A percentile compares a stretch with the other conserved stretches of the same genome.
phyloP scores from a whole-genome alignment of 2,888 invertebrate genomes.

The Tiphia femorata region DNA sequence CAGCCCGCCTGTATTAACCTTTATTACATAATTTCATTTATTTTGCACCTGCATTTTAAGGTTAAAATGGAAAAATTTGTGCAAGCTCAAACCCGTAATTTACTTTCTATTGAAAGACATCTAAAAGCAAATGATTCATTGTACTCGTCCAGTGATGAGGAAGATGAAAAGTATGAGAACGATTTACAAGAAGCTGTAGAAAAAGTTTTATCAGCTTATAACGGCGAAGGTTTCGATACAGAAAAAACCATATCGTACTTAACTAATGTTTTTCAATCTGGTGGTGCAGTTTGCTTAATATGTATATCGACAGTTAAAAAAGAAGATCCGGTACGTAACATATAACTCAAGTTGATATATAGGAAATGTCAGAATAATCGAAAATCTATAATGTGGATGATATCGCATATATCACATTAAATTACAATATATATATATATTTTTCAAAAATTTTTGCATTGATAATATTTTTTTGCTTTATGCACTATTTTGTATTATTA shows the following conservation, averaged over 20 bases:
- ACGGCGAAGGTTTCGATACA: conserved; percentile 66
- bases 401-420: too few relatives aligned
- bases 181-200: conserved; percentile 54
- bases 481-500: too few relatives aligned
- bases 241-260: conserved; percentile 79
- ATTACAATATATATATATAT: too few relatives aligned
- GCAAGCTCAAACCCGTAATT: conserved; percentile 59
- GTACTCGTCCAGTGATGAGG: conserved; percentile 63
- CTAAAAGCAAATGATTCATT: conserved; percentile 48
- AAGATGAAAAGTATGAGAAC: conserved; percentile 54
- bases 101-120: conserved; percentile 59
- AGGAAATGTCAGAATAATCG: too few relatives aligned
- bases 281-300: conserved; percentile 87
- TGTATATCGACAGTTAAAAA: conserved; percentile 90
- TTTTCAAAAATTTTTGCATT: too few relatives aligned
- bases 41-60: too few relatives aligned
- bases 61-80: conserved; percentile 62
- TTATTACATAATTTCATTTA: too few relatives aligned
- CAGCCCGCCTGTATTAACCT: too few relatives aligned
- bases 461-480: too few relatives aligned
- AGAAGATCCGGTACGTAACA: conserved; percentile 74
- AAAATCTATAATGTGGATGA: too few relatives aligned
- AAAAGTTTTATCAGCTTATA: conserved; percentile 58
- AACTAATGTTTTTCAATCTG: conserved; percentile 84
- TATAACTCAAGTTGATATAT: too few relatives aligned